phyloP scores from a whole-genome alignment of 2,888 invertebrate genomes.

The Drosophila demipolita region DNA sequence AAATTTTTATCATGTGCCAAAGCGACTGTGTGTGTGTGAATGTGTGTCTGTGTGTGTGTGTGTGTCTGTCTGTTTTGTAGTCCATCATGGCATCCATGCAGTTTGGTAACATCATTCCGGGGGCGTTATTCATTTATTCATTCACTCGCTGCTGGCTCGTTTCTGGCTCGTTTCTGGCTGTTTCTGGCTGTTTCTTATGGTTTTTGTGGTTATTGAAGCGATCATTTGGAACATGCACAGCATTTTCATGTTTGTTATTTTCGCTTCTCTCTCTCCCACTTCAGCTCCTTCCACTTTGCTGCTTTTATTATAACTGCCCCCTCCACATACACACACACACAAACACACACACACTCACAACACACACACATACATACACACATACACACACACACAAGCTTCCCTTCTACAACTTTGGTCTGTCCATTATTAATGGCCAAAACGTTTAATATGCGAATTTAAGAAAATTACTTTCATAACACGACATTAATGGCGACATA shows the following conservation, averaged over 20 bases:
- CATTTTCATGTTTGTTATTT: constrained; percentile 71
- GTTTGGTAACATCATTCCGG: constrained; percentile 52
- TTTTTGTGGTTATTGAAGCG: constrained; percentile 82
- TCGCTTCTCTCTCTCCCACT: constrained; percentile 22
- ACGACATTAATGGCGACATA: constrained; percentile 75
- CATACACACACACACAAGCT: background rate
- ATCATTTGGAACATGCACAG: constrained; percentile 82
- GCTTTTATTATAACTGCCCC: constrained; percentile 27
- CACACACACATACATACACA: background rate
- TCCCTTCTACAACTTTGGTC: background rate
- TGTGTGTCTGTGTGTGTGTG: constrained; percentile 12
- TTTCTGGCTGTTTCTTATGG: constrained; percentile 73
- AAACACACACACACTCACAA: background rate
- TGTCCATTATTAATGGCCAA: constrained; percentile 69
- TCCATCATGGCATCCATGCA: constrained; percentile 58
- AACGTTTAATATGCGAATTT: constrained; percentile 79
- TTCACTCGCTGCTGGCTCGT: constrained; percentile 27
- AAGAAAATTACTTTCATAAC: constrained; percentile 80
- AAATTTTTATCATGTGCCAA: constrained; percentile 79
- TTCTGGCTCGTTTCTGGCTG: constrained; percentile 12
- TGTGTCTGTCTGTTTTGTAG: constrained; percentile 22
- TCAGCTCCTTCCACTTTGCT: constrained; percentile 11
- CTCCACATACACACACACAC: background rate
- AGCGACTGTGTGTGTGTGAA: constrained; percentile 22
- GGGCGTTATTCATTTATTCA: constrained; percentile 71